Conservation (phyloP, 2,888 invertebrate genomes). For the Phlogophora meticulosa region DNA sequence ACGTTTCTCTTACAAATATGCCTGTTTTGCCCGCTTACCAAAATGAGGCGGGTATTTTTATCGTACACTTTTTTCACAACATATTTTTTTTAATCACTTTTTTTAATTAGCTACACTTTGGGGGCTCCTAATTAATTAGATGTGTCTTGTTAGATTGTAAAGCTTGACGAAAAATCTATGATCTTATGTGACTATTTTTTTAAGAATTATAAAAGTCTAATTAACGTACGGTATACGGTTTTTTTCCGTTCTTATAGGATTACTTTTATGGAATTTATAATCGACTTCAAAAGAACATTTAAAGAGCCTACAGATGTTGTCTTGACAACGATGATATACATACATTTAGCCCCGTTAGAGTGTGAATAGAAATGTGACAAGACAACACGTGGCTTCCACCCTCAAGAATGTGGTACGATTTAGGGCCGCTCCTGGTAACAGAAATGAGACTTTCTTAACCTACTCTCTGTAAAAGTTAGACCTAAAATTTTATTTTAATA, state of each 20-base stretch:
- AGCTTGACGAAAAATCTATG: slow-evolving; percentile 33
- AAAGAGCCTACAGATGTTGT: slow-evolving; percentile 25
- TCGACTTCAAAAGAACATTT: slow-evolving; percentile 33
- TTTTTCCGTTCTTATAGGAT: neutral
- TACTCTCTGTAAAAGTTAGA: no score
- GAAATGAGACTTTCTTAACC: no score
- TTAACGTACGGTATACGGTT: neutral
- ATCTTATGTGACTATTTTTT: slow-evolving; percentile 38
- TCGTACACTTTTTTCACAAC: slow-evolving; percentile 74
- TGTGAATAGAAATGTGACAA: neutral
- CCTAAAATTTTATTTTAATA: neutral
- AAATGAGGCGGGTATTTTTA: slow-evolving; percentile 80
- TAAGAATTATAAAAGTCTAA: slow-evolving; percentile 17
- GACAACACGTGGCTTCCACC: neutral
- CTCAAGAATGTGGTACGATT: neutral
- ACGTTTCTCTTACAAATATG: slow-evolving; percentile 83
- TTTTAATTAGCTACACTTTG: slow-evolving; percentile 81
- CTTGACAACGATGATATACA: slow-evolving; percentile 30
- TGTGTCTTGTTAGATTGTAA: slow-evolving; percentile 34
- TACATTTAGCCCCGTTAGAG: neutral
- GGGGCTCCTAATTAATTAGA: slow-evolving; percentile 73
- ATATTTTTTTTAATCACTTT: slow-evolving; percentile 70
- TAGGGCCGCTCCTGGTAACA: neutral
- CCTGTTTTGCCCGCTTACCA: slow-evolving; percentile 80
- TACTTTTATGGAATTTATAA: neutral